Conservation (phyloP, 53 echinoderm and acorn worm species). For the Astropecten irregularis region DNA sequence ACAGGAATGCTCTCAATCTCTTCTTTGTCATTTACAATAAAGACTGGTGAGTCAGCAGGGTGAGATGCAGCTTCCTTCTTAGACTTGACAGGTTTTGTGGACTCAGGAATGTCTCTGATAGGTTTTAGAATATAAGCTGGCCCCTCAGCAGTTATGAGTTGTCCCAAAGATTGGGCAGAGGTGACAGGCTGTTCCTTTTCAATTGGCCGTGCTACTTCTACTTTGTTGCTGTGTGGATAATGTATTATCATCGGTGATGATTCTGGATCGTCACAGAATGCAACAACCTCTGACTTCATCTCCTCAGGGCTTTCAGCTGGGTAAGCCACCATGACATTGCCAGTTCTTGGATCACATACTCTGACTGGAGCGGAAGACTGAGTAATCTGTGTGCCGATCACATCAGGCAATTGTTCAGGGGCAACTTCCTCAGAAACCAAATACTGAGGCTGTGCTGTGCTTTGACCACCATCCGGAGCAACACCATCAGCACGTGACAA, state of each 20-base stretch:
- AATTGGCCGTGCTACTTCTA: slow-evolving; percentile 41
- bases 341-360: slow-evolving; percentile 69
- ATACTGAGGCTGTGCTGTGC: neutral
- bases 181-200: neutral
- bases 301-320: slow-evolving; percentile 66
- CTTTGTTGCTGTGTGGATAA: slow-evolving; percentile 34
- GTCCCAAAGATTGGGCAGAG: neutral
- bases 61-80: neutral
- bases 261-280: slow-evolving; percentile 32
- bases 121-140: slow-evolving; percentile 75
- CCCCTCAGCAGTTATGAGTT: slow-evolving; percentile 73
- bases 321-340: slow-evolving; percentile 63
- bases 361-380: slow-evolving; percentile 22
- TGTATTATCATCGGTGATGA: slow-evolving; percentile 29
- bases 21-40: too few relatives aligned
- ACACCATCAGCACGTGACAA: slow-evolving; percentile 22
- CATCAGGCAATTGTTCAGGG: slow-evolving; percentile 16
- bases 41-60: neutral
- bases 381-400: slow-evolving; percentile 31
- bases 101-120: slow-evolving; percentile 20
- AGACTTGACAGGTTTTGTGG: neutral
- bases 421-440: slow-evolving; percentile 38
- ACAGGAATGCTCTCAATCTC: neutral
- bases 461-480: slow-evolving; percentile 21
- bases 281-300: slow-evolving; percentile 40